Evolutionary conservation across 1,140 invertebrate genomes (phyloP).

Genomic region (Neuroterus valhalla): DNA sequence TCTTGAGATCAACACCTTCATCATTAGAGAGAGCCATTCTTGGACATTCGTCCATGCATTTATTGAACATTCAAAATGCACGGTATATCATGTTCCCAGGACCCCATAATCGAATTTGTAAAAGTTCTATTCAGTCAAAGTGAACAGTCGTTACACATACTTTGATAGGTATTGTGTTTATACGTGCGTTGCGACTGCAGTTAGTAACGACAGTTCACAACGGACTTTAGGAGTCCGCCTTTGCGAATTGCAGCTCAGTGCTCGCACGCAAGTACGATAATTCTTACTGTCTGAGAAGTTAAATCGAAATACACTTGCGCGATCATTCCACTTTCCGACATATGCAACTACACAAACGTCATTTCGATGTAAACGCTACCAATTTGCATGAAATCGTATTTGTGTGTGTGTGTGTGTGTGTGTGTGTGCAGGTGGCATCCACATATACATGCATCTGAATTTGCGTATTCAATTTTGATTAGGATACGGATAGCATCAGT

Average conservation of each 20-base stretch:
- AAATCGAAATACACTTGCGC: conserved; percentile 8
- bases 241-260: neutral
- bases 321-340: conserved; percentile 5
- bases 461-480: too few species aligned
- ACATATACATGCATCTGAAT: too few species aligned
- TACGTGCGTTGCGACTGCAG: neutral
- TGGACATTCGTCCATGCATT: too few species aligned
- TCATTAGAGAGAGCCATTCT: too few species aligned
- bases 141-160: neutral
- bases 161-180: neutral
- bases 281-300: conserved; percentile 28
- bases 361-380: neutral
- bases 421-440: too few species aligned
- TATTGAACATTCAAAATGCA: neutral
- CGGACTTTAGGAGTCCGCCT: conserved; percentile 5
- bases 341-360: conserved; percentile 1
- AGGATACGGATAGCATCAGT: too few species aligned
- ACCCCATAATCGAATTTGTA: neutral
- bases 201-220: conserved; percentile 27
- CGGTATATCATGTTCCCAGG: neutral
- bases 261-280: conserved; percentile 6
- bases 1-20: neutral
- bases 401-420: too few species aligned
- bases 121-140: neutral
- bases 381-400: too few species aligned